Conservation (phyloP, 2,888 invertebrate species). For the Microplitis manilae region DNA sequence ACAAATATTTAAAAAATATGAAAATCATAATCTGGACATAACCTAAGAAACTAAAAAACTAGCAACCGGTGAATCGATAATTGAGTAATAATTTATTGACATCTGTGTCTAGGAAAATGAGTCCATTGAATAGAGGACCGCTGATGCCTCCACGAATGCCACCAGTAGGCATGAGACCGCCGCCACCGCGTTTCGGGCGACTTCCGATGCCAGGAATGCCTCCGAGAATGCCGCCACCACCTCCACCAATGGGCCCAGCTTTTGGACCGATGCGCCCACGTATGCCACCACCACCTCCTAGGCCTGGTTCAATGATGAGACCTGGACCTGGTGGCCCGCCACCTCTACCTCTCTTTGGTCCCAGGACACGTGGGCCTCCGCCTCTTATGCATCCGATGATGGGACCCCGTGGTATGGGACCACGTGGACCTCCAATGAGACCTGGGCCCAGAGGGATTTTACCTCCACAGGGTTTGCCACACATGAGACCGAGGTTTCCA, state of each 20-base stretch:
- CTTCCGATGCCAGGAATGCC: conserved; percentile 54
- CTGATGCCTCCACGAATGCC: conserved; percentile 60
- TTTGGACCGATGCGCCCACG: conserved; percentile 53
- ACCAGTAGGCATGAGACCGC: conserved; percentile 58
- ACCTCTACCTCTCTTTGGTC: conserved; percentile 48
- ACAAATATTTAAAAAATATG: neutral
- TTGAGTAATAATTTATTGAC: neutral
- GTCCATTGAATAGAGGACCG: conserved; percentile 64
- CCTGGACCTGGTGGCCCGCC: conserved; percentile 53
- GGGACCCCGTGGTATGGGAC: conserved; percentile 57
- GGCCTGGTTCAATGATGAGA: conserved; percentile 44
- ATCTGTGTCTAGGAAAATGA: conserved; percentile 54
- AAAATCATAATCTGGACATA: neutral
- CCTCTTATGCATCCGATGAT: conserved; percentile 60
- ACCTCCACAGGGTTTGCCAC: conserved; percentile 59
- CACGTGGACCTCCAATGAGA: conserved; percentile 56
- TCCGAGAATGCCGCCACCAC: conserved; percentile 56
- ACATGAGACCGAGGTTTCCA: conserved; percentile 63
- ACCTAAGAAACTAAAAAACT: neutral
- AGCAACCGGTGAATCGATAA: neutral
- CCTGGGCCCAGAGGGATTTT: conserved; percentile 58
- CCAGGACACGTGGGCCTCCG: conserved; percentile 56
- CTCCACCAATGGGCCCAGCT: conserved; percentile 50
- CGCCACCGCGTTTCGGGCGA: conserved; percentile 60
- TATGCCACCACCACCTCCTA: conserved; percentile 52